phyloP scores from a whole-genome alignment of 2,888 invertebrate species.

The Mellilla xanthometata region DNA sequence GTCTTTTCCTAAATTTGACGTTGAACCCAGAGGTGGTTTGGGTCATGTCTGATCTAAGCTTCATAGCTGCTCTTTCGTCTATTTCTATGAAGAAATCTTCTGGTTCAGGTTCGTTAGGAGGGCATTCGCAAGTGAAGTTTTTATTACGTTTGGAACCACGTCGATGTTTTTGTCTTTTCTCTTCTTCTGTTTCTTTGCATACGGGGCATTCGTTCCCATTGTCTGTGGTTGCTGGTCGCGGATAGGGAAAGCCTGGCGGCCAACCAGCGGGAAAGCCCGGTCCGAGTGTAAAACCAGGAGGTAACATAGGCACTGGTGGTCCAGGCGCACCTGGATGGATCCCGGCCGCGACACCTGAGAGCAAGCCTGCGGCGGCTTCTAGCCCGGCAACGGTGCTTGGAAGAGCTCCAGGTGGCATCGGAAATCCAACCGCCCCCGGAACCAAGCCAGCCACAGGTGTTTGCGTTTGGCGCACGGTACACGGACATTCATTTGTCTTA shows the following conservation, averaged over 20 bases:
- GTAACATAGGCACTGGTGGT: not conserved
- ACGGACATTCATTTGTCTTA: not conserved
- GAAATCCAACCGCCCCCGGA: too few species aligned
- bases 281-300: not conserved
- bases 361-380: not conserved
- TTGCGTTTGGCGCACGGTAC: not conserved
- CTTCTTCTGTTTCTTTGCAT: constrained; percentile 9
- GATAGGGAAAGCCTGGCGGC: not conserved
- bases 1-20: constrained; percentile 34
- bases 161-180: not conserved
- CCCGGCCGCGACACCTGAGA: not conserved
- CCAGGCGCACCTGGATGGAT: not conserved
- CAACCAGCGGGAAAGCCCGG: not conserved
- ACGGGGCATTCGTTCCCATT: constrained; percentile 1
- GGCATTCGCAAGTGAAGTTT: constrained; percentile 17
- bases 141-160: constrained; percentile 2
- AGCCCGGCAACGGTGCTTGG: not conserved
- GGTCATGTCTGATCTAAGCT: constrained; percentile 46
- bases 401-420: too few species aligned
- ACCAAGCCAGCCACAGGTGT: constrained; percentile 1
- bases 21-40: constrained; percentile 53
- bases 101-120: constrained; percentile 19
- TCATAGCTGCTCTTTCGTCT: constrained; percentile 30
- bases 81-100: constrained; percentile 5
- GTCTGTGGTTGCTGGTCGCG: not conserved